These are phyloP conservation scores for Syrmaticus mikado DNA, from an alignment of 2,113 vertebrate genomes.

Conservation along the genomic window DNA sequence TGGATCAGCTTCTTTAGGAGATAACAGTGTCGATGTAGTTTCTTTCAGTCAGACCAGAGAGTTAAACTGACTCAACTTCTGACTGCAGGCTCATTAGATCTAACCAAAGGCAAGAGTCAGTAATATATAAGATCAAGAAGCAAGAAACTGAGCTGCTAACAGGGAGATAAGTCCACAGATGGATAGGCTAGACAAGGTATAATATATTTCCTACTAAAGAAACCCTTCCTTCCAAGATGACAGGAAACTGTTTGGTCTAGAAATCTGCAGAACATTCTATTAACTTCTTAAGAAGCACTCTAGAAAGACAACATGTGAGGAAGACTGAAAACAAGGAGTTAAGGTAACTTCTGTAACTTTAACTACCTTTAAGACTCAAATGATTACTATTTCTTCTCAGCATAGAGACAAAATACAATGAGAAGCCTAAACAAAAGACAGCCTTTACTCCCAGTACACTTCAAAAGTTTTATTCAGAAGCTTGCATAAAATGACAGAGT, in stretches of 20 bases:
- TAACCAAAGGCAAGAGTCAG: not conserved
- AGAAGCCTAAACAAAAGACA: not conserved
- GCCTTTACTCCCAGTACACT: not conserved
- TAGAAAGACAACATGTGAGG: not conserved
- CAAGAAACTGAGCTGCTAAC: not conserved
- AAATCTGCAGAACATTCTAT: not conserved
- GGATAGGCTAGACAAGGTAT: not conserved
- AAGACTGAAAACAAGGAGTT: not conserved
- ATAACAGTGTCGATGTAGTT: not conserved
- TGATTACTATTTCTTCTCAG: not conserved
- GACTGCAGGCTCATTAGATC: not conserved
- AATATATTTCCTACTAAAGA: not conserved
- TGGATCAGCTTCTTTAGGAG: not conserved
- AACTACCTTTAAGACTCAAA: not conserved
- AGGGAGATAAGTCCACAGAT: not conserved
- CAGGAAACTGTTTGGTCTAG: not conserved
- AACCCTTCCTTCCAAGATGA: not conserved
- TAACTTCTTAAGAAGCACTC: not conserved
- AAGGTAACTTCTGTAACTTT: not conserved
- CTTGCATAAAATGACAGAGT: not conserved
- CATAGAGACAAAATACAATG: not conserved
- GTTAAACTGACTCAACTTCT: not conserved
- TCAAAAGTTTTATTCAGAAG: not conserved
- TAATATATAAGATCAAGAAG: not conserved
- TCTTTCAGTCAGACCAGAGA: not conserved